A percentile compares a stretch with the other conserved stretches of the same genome.
phyloP scores from a whole-genome alignment of 2,888 invertebrate genomes.

The Lysandra coridon region DNA sequence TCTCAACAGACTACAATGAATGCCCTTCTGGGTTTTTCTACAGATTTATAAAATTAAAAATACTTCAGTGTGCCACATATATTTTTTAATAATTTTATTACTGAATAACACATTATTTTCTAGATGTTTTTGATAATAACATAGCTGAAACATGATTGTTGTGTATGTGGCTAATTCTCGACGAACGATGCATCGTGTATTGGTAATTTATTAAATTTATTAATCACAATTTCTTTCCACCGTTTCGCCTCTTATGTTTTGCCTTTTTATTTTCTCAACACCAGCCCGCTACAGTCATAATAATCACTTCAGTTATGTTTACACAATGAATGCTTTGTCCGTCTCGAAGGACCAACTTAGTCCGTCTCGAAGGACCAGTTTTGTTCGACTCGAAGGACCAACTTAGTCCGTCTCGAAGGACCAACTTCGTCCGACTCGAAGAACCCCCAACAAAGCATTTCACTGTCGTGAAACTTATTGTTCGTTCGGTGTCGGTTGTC shows the following conservation, averaged over 20 bases:
- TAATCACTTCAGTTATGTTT: conserved; percentile 77
- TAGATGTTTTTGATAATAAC: conserved; percentile 45
- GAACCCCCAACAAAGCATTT: conserved; percentile 38
- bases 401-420: conserved; percentile 48
- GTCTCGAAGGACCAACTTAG: conserved; percentile 46
- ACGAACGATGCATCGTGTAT: conserved; percentile 57
- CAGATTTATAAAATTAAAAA: too few relatives aligned
- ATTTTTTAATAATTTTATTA: not conserved
- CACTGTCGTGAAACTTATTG: conserved; percentile 54
- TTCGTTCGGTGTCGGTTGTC: conserved; percentile 76
- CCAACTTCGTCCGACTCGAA: conserved; percentile 48
- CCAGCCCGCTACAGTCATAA: conserved; percentile 63
- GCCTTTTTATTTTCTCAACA: conserved; percentile 38
- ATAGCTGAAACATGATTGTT: conserved; percentile 76
- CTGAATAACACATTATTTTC: not conserved
- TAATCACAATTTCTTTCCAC: conserved; percentile 35
- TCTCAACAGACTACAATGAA: not conserved
- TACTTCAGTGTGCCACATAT: not conserved
- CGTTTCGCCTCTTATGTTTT: conserved; percentile 36
- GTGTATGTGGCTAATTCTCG: conserved; percentile 77
- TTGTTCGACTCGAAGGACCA: conserved; percentile 44
- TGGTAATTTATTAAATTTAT: conserved; percentile 31
- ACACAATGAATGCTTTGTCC: conserved; percentile 54
- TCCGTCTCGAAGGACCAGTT: conserved; percentile 43
- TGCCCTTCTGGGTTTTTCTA: too few relatives aligned